Conservation (phyloP, 2,797 vertebrate species). For the Gymnopithys bicolor region DNA sequence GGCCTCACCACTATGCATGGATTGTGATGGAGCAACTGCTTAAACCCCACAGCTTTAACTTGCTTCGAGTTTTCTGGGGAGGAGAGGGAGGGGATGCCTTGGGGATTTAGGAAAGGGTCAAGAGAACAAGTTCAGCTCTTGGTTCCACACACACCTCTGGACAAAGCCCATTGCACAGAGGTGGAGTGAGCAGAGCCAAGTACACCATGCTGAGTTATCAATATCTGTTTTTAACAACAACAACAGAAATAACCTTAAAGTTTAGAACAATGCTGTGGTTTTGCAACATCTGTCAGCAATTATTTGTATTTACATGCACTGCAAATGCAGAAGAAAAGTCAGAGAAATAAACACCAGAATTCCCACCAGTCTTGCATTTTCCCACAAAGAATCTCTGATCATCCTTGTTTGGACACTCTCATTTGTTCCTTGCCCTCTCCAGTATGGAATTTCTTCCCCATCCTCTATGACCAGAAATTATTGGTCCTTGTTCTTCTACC, state of each 20-base stretch:
- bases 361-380: not conserved
- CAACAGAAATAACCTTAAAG: not conserved
- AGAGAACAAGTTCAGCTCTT: not conserved
- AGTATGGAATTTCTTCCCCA: not conserved
- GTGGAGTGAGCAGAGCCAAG: not conserved
- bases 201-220: not conserved
- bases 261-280: not conserved
- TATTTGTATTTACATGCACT: slow-evolving; percentile 52
- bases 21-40: not conserved
- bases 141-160: not conserved
- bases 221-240: not conserved
- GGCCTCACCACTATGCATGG: not conserved
- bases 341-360: slow-evolving; percentile 45
- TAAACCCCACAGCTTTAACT: not conserved
- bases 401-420: not conserved
- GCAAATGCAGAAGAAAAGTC: slow-evolving; percentile 27
- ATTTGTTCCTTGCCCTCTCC: not conserved
- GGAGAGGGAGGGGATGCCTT: not conserved
- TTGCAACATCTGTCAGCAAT: slow-evolving; percentile 57
- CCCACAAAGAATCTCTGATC: not conserved
- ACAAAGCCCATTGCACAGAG: not conserved
- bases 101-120: not conserved
- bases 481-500: not conserved
- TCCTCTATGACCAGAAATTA: not conserved
- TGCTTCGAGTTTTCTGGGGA: not conserved